These are phyloP conservation scores for Acronicta aceris DNA, from an alignment of 2,888 invertebrate species.

Conservation along the genomic window DNA sequence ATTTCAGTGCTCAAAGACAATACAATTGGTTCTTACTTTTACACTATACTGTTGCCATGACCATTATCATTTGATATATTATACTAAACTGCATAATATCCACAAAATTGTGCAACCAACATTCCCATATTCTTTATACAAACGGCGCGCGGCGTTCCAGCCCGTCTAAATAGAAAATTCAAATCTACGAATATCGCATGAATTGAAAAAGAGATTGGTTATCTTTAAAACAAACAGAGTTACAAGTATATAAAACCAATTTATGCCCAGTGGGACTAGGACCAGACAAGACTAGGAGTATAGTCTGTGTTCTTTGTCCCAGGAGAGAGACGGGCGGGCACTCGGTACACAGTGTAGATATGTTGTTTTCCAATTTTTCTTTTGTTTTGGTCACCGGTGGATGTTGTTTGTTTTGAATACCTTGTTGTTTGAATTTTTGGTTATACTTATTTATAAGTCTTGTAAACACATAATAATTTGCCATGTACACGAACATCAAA, in stretches of 20 bases:
- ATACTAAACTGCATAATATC: slow-evolving; percentile 10
- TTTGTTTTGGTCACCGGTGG: slow-evolving; percentile 24
- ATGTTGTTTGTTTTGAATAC: slow-evolving; percentile 6
- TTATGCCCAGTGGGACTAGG: slow-evolving; percentile 41
- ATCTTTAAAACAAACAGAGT: slow-evolving; percentile 41
- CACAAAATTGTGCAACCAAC: slow-evolving; percentile 18
- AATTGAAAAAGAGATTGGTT: slow-evolving; percentile 42
- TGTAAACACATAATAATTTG: not conserved
- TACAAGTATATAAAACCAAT: slow-evolving; percentile 54
- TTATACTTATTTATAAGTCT: not conserved
- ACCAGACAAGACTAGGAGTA: slow-evolving; percentile 41
- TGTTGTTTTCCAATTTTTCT: slow-evolving; percentile 45
- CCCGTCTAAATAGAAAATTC: slow-evolving; percentile 33
- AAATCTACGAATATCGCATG: slow-evolving; percentile 20
- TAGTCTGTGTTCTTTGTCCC: slow-evolving; percentile 56
- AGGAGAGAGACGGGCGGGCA: slow-evolving; percentile 50
- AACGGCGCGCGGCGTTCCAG: not conserved
- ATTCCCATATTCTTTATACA: slow-evolving; percentile 17
- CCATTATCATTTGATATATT: slow-evolving; percentile 27
- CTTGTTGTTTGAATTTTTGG: not conserved
- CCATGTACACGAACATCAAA: no score
- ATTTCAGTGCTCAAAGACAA: slow-evolving; percentile 18
- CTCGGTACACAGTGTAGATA: slow-evolving; percentile 30
- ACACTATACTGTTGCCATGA: slow-evolving; percentile 17
- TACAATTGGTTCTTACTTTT: slow-evolving; percentile 25